A percentile compares a stretch with the other conserved stretches of the same genome.
phyloP scores from a whole-genome alignment of 2,888 invertebrate species.

The Phengaris arion region DNA sequence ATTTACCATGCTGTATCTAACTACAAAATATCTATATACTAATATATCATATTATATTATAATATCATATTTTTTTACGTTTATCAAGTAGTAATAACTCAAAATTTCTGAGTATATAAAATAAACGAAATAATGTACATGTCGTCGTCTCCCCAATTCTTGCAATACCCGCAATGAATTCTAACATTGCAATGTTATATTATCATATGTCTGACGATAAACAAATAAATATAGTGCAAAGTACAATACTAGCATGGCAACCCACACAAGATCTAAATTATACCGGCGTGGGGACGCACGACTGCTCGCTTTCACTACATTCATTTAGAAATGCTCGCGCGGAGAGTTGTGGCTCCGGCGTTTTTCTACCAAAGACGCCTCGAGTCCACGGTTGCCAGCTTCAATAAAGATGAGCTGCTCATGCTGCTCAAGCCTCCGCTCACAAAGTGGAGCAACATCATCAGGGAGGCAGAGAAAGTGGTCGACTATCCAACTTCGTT shows the following conservation, averaged over 20 bases:
- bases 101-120: too few relatives aligned
- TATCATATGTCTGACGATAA: not conserved
- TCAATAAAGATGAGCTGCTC: conserved; percentile 71
- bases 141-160: not conserved
- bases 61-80: too few relatives aligned
- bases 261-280: conserved; percentile 34
- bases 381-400: conserved; percentile 70
- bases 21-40: too few relatives aligned
- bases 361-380: conserved; percentile 66
- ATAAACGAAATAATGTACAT: too few relatives aligned
- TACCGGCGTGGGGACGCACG: conserved; percentile 32
- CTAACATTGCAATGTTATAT: not conserved
- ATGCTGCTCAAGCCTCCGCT: conserved; percentile 68
- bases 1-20: too few relatives aligned
- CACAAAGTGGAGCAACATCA: conserved; percentile 71
- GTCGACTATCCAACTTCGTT: conserved; percentile 80
- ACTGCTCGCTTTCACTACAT: conserved; percentile 34
- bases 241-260: conserved; percentile 36
- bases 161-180: not conserved
- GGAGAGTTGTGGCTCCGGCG: conserved; percentile 63
- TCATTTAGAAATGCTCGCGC: conserved; percentile 54
- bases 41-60: too few relatives aligned
- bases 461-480: conserved; percentile 75
- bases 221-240: conserved; percentile 31
- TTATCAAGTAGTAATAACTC: too few relatives aligned